phyloP scores from a whole-genome alignment of 2,888 invertebrate species.

The Timandra comae region DNA sequence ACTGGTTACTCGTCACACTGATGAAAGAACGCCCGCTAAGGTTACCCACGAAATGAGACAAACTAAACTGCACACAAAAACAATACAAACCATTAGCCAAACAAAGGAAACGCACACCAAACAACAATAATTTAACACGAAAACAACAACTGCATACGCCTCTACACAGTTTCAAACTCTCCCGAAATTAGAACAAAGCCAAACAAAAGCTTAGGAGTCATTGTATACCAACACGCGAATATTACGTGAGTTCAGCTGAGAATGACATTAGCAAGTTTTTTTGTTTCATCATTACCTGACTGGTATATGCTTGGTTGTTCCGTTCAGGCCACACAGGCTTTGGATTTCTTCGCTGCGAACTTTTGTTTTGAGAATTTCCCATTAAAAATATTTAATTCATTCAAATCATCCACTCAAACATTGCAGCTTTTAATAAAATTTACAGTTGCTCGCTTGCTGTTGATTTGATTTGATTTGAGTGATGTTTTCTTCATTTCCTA shows the following conservation, averaged over 20 bases:
- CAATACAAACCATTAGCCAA: slow-evolving; percentile 6
- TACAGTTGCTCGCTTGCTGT: slow-evolving; percentile 7
- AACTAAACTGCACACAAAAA: slow-evolving; percentile 70
- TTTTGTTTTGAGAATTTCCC: slow-evolving; percentile 67
- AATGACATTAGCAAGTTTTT: slow-evolving; percentile 76
- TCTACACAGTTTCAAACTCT: slow-evolving; percentile 22
- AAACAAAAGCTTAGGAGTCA: slow-evolving; percentile 39
- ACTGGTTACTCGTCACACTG: slow-evolving; percentile 77
- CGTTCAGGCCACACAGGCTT: slow-evolving; percentile 48
- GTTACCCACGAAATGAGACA: slow-evolving; percentile 77
- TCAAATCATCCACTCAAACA: slow-evolving; percentile 10
- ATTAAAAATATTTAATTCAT: slow-evolving; percentile 42
- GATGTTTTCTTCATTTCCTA: slow-evolving; percentile 19
- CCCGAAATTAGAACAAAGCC: slow-evolving; percentile 29
- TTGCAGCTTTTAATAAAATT: slow-evolving; percentile 15
- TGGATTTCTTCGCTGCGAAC: slow-evolving; percentile 41
- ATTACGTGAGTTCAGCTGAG: slow-evolving; percentile 71
- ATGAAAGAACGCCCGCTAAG: slow-evolving; percentile 78
- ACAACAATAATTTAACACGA: slow-evolving; percentile 37
- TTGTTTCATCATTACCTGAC: slow-evolving; percentile 61
- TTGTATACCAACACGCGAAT: slow-evolving; percentile 42
- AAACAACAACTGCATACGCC: slow-evolving; percentile 21
- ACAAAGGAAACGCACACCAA: slow-evolving; percentile 29
- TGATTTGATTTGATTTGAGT: not conserved
- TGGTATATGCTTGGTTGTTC: slow-evolving; percentile 61